These are phyloP conservation scores for Caenorhabditis sp. DNA, from an alignment of 2,888 invertebrate species.

Conservation along the genomic window DNA sequence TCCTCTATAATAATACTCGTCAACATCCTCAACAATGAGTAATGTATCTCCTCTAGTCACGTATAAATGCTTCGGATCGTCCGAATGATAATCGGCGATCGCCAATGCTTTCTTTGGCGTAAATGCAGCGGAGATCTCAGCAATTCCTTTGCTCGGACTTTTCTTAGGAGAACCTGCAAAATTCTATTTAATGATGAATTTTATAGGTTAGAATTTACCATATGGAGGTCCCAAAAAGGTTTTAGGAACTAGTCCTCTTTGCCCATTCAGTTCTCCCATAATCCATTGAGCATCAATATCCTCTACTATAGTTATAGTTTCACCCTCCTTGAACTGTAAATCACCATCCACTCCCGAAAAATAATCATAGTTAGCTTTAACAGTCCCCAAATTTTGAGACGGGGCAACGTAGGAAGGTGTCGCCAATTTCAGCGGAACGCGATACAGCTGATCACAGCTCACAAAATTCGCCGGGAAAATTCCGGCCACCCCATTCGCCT, in stretches of 20 bases:
- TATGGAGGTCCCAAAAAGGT: slow-evolving; percentile 46
- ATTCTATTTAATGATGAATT: neutral
- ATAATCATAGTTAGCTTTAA: slow-evolving; percentile 59
- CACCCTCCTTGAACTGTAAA: slow-evolving; percentile 40
- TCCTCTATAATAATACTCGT: slow-evolving; percentile 47
- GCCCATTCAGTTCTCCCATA: slow-evolving; percentile 45
- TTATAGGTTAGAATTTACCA: slow-evolving; percentile 1
- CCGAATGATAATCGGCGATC: slow-evolving; percentile 48
- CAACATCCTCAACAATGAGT: slow-evolving; percentile 51
- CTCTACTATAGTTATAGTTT: slow-evolving; percentile 42
- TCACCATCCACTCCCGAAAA: slow-evolving; percentile 51
- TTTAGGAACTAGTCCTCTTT: slow-evolving; percentile 58
- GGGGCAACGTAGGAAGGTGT: neutral
- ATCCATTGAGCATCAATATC: slow-evolving; percentile 50
- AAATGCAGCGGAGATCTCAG: slow-evolving; percentile 36
- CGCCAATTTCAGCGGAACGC: slow-evolving; percentile 21
- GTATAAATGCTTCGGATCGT: slow-evolving; percentile 53
- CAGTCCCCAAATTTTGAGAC: slow-evolving; percentile 18
- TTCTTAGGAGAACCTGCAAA: slow-evolving; percentile 30
- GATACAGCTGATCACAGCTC: slow-evolving; percentile 37
- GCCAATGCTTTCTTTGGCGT: slow-evolving; percentile 36
- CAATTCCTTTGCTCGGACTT: slow-evolving; percentile 31
- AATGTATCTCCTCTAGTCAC: slow-evolving; percentile 50
- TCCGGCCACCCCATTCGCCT: slow-evolving; percentile 50
- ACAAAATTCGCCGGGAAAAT: slow-evolving; percentile 65